Base-by-base conservation (phyloP, 2,797 vertebrate species). In the Galago senegalensis region DNA sequence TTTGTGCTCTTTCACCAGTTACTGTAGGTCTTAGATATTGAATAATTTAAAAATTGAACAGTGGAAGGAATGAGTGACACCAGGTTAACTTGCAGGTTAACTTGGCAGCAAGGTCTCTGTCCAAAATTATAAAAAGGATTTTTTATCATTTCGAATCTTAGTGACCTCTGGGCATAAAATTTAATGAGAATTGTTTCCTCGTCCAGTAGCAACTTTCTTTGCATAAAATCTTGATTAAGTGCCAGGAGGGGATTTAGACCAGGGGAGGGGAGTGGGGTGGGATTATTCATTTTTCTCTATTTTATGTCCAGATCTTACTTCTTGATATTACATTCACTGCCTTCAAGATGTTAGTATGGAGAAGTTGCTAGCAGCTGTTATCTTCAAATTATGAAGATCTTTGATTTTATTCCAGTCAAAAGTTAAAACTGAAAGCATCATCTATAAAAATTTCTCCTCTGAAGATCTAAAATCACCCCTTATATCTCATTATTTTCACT, bases 151-250 rank as follows among this genome's bases (percentile, higher is more conserved):
- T 58, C 87, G 40, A 43, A 43, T 43, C 65, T 58, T 53, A 4
- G n/a, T 86, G 95, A 81, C 65, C 31, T 25, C 16, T 61, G 87
- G 84, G 79, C 37, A 70, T 17, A 21, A 18, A 93, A 58, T 91
- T 89, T 91, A 89, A 89, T 77, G 75, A 93, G 37, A 95, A 95
- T 95, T 58, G 16, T 49, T 83, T 94, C 53, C 63, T 89, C 70
- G 63, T 12, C 46, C 34, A 21, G 40, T 49, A 79, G 34, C 63
- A 91, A 70, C 75, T 96, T 93, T 23, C n/a, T 95, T 79, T 94
- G 94, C 80, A 40, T 93, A 94, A 34, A 40, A 75, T 76, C 56
- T 34, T 69, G 94, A 87, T 96, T 97, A 94, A 72, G 46, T 27
- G 69, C 43, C 25, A 17, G 29, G 7, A 94, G 70, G n/a, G 80